Percentiles rank a stretch among this genome's conserved stretches.
These are phyloP conservation scores for Clitarchus hookeri DNA, from an alignment of 2,888 invertebrate genomes.

Conservation along the genomic window DNA sequence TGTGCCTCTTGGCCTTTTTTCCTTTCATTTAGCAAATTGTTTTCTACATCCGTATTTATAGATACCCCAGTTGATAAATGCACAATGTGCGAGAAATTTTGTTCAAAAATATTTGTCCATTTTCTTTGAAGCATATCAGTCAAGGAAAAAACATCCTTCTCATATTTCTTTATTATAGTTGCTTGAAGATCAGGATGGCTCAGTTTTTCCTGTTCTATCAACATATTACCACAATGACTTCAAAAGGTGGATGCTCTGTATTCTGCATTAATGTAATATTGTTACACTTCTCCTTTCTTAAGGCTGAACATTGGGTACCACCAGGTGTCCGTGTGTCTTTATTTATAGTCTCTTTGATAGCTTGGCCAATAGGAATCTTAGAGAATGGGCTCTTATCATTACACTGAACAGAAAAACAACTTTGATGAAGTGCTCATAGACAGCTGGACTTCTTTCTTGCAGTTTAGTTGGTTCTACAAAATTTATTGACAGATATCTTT, in stretches of 20 bases:
- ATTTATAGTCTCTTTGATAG: background rate
- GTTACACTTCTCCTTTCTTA: background rate
- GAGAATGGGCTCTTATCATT: background rate
- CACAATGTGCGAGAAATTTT: background rate
- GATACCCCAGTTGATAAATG: constrained; percentile 12
- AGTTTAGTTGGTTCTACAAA: background rate
- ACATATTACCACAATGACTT: background rate
- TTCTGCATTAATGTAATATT: background rate
- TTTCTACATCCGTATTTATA: background rate
- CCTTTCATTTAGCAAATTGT: background rate
- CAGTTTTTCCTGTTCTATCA: background rate
- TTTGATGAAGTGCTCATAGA: background rate
- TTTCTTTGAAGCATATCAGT: background rate
- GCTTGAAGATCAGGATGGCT: background rate
- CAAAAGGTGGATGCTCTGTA: background rate
- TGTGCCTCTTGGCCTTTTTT: background rate
- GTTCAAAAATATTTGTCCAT: constrained; percentile 18
- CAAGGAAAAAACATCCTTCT: background rate
- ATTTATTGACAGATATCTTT: background rate
- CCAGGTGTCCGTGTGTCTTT: background rate
- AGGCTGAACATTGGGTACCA: background rate
- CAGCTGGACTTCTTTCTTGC: background rate
- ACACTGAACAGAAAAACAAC: background rate
- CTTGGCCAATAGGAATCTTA: background rate
- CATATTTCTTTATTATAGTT: background rate